A percentile compares a stretch with the other conserved stretches of the same genome.
phyloP scores from a whole-genome alignment of 37 sponge, comb jelly and placozoan species.

The Axinella damicornis region DNA sequence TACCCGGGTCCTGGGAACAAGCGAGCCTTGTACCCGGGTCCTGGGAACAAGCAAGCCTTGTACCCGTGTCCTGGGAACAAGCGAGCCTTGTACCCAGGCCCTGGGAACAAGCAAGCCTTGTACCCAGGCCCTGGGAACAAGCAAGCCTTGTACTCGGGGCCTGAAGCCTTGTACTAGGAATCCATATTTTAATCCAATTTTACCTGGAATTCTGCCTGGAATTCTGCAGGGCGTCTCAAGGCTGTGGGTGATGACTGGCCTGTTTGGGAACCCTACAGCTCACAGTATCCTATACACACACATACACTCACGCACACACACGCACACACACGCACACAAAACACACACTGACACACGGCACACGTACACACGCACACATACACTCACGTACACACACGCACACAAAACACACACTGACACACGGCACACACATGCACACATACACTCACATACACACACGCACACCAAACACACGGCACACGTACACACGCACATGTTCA shows the following conservation, averaged over 20 bases:
- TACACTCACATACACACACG: neutral
- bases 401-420: slow-evolving; percentile 27
- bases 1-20: too few relatives aligned
- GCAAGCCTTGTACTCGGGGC: too few relatives aligned
- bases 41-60: too few relatives aligned
- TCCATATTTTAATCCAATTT: too few relatives aligned
- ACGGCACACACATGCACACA: slow-evolving; percentile 26
- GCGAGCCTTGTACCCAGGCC: too few relatives aligned
- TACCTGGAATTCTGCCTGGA: neutral
- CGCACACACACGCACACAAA: slow-evolving; percentile 10
- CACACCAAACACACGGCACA: too few relatives aligned
- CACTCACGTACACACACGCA: neutral
- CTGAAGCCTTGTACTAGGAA: too few relatives aligned
- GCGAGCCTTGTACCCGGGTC: too few relatives aligned
- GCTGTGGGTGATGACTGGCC: neutral
- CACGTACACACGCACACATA: slow-evolving; percentile 13
- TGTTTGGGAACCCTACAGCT: slow-evolving; percentile 27
- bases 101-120: too few relatives aligned
- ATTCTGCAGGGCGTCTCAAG: slow-evolving; percentile 4
- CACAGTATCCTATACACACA: slow-evolving; percentile 26
- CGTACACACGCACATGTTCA: too few relatives aligned
- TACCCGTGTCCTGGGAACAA: too few relatives aligned
- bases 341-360: slow-evolving; percentile 27
- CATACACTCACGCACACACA: neutral
- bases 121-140: too few relatives aligned